These are phyloP conservation scores for Bombus soroeensis DNA, from an alignment of 1,140 invertebrate species.

Conservation along the genomic window DNA sequence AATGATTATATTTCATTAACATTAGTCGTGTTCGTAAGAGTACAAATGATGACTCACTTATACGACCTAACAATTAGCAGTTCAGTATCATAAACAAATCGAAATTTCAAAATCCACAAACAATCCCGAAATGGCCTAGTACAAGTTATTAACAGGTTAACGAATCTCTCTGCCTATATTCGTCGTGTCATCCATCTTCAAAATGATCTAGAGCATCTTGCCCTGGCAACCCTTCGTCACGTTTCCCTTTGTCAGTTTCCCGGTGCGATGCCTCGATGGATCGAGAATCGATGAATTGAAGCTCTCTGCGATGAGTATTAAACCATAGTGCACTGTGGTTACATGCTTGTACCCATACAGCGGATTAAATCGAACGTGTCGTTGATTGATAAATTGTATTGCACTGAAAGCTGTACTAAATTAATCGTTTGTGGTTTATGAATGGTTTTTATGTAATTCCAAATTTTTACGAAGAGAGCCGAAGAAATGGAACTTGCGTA, in stretches of 20 bases:
- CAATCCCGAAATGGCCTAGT: background rate
- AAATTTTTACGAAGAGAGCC: too few relatives aligned
- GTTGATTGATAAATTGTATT: background rate
- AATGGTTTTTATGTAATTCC: too few relatives aligned
- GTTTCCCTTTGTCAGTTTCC: background rate
- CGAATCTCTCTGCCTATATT: background rate
- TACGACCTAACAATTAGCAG: background rate
- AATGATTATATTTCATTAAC: too few relatives aligned
- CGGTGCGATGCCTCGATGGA: background rate
- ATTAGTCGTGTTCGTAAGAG: too few relatives aligned
- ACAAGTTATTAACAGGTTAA: background rate
- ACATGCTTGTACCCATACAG: background rate
- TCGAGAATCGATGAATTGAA: slow-evolving; percentile 18
- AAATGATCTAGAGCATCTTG: background rate
- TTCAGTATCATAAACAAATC: background rate
- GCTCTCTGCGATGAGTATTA: background rate
- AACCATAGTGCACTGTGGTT: background rate
- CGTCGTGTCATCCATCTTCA: background rate
- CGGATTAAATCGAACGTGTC: background rate
- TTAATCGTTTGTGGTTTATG: background rate
- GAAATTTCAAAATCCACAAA: background rate
- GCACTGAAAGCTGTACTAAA: background rate
- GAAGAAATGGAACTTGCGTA: too few relatives aligned
- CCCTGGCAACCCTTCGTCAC: background rate
- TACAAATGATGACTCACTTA: background rate